Evolutionary conservation across 2,797 vertebrate genomes (phyloP), one percentile per base, ranked within the genome.

Genomic region (Varecia variegata): DNA sequence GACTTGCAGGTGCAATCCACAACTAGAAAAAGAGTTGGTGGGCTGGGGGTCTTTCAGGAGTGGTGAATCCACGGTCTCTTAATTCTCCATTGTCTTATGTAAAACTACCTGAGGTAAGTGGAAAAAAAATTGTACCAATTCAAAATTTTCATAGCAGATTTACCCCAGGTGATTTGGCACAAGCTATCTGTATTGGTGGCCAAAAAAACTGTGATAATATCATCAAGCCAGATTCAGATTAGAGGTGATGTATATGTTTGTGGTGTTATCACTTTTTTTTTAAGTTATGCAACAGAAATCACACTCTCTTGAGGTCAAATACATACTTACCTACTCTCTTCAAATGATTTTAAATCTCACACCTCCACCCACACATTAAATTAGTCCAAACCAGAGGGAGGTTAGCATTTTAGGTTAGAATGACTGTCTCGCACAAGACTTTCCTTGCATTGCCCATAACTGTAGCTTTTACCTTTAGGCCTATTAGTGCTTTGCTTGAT

Each of bases 281-380:
- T 80, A 96, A 94, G 50, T 96, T 94, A 91, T 77, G 45, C 81
- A 88, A 90, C 15, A 95, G 30, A 94, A 95, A 96, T 94, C 79
- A 90, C 73, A 94, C 21, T 43, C 45, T 83, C 40, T 86, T 92
- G 84, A 92, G 60, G 91, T 96, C 96, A 90, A 96, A 79, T 50
- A 95, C 50, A 1, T 56, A 56, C 71, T 94, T 58, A 25, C 65
- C 27, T 70, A 60, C n/a, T 92, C 35, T 45, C 94, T 97, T 96
- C 62, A 97, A 93, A 92, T 54, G 77, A 90, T 86, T 94, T 90
- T 82, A 93, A 88, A 95, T 93, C 94, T 96, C 87, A 96, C 87
- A 95, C 87, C 62, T 97, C 56, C 70, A 94, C 71, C 92, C 60
- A 94, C 94, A 94, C 23, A 32, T 35, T 79, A 85, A 84, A 93